phyloP scores from a whole-genome alignment of 2,797 vertebrate genomes.

The Clarias platycephalus region DNA sequence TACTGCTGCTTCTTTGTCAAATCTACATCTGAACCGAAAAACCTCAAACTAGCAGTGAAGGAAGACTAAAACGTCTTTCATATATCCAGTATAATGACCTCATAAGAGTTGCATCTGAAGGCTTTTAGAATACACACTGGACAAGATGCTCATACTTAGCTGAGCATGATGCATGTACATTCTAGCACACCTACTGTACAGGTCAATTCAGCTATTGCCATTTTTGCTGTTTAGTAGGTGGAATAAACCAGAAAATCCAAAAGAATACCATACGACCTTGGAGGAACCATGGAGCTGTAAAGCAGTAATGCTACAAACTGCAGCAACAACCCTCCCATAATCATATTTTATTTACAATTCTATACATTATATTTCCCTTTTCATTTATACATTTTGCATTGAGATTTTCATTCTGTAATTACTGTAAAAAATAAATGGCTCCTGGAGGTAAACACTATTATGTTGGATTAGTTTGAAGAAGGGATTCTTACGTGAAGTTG shows the following conservation, averaged over 20 bases:
- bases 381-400: background rate
- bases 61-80: background rate
- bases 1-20: background rate
- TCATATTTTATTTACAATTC: background rate
- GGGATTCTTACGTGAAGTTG: constrained; percentile 86
- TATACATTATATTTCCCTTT: too few relatives aligned
- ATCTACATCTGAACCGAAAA: background rate
- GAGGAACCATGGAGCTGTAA: background rate
- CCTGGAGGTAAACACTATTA: background rate
- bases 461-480: background rate
- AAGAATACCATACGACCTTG: background rate
- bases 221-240: background rate
- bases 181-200: background rate
- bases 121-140: background rate
- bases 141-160: background rate
- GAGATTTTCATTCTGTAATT: background rate
- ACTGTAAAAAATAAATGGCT: background rate
- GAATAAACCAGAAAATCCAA: background rate
- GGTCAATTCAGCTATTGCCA: background rate
- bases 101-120: background rate
- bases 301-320: background rate
- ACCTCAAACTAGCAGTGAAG: background rate
- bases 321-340: background rate
- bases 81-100: too few relatives aligned
- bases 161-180: background rate